These are phyloP conservation scores for Diglossa brunneiventris DNA, from an alignment of 2,113 vertebrate species.

Conservation along the genomic window DNA sequence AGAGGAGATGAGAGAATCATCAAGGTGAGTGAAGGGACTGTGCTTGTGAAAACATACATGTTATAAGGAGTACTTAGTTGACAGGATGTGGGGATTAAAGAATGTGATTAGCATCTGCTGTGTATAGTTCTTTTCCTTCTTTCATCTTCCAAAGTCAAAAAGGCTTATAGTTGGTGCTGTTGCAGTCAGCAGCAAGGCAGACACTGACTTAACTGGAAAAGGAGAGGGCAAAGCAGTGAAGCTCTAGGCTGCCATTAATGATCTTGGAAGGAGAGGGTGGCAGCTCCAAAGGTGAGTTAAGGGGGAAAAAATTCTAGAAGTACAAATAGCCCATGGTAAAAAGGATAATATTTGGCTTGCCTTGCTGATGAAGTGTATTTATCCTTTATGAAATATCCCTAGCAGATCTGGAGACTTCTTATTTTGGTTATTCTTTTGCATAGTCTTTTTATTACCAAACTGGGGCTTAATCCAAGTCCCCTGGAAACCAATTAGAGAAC, in stretches of 20 bases:
- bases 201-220: neutral
- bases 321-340: neutral
- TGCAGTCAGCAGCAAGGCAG: neutral
- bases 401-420: neutral
- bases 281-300: neutral
- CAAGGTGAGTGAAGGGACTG: neutral
- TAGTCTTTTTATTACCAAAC: neutral
- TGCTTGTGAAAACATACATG: neutral
- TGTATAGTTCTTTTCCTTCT: neutral
- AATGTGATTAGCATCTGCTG: neutral
- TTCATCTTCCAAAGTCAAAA: neutral
- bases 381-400: neutral
- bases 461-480: neutral
- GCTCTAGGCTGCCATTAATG: neutral
- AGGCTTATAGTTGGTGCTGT: neutral
- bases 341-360: constrained; percentile 22
- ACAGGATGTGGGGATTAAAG: neutral
- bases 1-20: neutral
- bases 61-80: neutral
- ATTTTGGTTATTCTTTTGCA: neutral
- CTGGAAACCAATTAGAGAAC: constrained; percentile 35
- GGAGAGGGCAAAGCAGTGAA: neutral
- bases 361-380: neutral
- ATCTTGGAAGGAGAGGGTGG: neutral
- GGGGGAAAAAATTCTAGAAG: neutral